Evolutionary conservation across 2,113 vertebrate genomes (phyloP), one percentile per base, ranked within the genome.

Genomic region (Acanthisitta chloris): DNA sequence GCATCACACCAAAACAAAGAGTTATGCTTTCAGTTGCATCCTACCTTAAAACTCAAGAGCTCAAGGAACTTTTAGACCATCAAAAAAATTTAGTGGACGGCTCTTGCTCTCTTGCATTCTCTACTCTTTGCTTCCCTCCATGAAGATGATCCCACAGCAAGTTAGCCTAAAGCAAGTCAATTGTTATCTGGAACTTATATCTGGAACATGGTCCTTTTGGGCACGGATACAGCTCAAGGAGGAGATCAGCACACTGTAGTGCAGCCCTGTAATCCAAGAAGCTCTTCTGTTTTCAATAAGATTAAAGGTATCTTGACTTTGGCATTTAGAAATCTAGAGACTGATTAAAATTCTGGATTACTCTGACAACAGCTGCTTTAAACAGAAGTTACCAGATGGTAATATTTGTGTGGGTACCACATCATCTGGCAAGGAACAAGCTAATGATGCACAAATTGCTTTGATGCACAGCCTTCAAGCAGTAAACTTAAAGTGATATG

Each of bases 381-480:
- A 91, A 43, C 92, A 95, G 92, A 97, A 92, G 95, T 92, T 96
- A 93, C 76, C 95, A 96, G 94, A 96, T 94, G 90, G 95, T 66
- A 96, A 81, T 90, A 94, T 92, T 92, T 96, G 86, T 92, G 96
- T 97, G 96, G 92, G 95, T 88, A 93, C 59, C 88, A 92, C 4
- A 4, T 90, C 40, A 57, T 94, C 92, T 96, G 92, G 92, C 94
- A 94, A 83, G 71, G 82, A 96, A 96, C 71, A 86, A 93, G 72
- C 88, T 90, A 88, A 88, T 62, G 82, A 88, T 95, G 94, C 74
- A 93, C 85, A 92, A 93, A 96, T 88, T 73, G 79, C 62, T 90
- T 91, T 91, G 90, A 91, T 94, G 74, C 24, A 85, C 77, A 92
- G 65, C 54, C 73, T 92, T 96, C 87, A 89, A 84, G 81, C 78